These are phyloP conservation scores for Neosilurus hyrtlii DNA, from an alignment of 2,797 vertebrate genomes.

Conservation along the genomic window DNA sequence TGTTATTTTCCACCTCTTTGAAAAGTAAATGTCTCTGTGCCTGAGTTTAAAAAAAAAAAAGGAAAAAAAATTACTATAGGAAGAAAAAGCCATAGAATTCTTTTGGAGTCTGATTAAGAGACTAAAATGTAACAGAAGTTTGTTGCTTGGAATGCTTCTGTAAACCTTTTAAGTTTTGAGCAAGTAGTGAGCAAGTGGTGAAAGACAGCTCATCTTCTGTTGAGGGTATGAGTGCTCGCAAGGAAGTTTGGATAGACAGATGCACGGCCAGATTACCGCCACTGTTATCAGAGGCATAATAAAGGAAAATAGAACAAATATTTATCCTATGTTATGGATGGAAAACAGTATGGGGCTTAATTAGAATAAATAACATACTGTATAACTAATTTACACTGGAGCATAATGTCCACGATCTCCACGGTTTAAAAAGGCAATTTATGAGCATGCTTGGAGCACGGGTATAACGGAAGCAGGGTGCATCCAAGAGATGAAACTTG, in stretches of 20 bases:
- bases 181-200: too few species aligned
- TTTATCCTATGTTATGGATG: background rate
- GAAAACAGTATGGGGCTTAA: background rate
- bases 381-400: background rate
- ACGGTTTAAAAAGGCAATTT: too few species aligned
- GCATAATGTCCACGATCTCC: too few species aligned
- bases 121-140: background rate
- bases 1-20: background rate
- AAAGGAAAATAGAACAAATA: conserved; percentile 13
- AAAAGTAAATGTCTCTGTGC: conserved; percentile 14
- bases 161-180: too few species aligned
- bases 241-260: too few species aligned
- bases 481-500: too few species aligned
- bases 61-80: background rate
- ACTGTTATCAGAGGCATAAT: background rate
- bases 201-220: too few species aligned
- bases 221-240: too few species aligned
- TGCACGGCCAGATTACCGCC: too few species aligned
- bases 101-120: background rate
- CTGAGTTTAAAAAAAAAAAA: background rate
- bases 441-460: too few species aligned
- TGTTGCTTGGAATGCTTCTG: too few species aligned
- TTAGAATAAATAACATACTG: background rate
- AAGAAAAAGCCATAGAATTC: background rate
- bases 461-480: too few species aligned